Conservation (phyloP, 2,113 vertebrate species). For the Ciconia boyciana region DNA sequence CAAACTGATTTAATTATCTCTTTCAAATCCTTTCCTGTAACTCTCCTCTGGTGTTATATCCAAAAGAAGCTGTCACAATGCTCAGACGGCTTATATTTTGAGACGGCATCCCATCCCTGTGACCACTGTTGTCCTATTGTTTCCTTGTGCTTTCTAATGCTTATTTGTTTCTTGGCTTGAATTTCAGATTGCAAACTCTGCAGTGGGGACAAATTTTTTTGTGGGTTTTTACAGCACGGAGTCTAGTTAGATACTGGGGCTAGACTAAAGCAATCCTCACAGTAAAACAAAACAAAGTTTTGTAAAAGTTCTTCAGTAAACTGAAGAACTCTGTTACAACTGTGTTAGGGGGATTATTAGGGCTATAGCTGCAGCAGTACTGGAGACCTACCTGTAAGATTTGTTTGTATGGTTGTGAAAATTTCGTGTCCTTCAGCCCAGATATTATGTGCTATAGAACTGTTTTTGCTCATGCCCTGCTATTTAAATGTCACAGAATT, state of each 20-base stretch:
- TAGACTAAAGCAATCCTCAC: not conserved
- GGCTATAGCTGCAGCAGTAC: not conserved
- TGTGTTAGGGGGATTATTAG: not conserved
- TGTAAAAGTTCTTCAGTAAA: too few species aligned
- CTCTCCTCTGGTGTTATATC: not conserved
- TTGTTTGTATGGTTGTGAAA: not conserved
- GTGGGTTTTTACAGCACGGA: not conserved
- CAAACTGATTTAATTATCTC: not conserved
- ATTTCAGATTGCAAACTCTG: not conserved
- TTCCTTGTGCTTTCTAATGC: not conserved
- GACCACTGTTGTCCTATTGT: not conserved
- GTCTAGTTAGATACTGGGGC: not conserved
- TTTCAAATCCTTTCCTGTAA: not conserved
- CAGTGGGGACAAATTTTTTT: not conserved
- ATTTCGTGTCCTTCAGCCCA: not conserved
- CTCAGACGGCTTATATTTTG: not conserved
- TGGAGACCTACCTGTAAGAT: not conserved
- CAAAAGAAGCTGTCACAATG: accelerated
- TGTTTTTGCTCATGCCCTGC: not conserved
- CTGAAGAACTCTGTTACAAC: not conserved
- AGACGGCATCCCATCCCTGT: not conserved
- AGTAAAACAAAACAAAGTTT: not conserved
- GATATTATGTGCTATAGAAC: not conserved
- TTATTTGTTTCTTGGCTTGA: not conserved
- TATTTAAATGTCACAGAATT: not conserved